Evolutionary conservation across 2,888 invertebrate genomes (phyloP), one percentile per base, ranked within the genome.

Genomic region (Zhuqinia jingwanae): DNA sequence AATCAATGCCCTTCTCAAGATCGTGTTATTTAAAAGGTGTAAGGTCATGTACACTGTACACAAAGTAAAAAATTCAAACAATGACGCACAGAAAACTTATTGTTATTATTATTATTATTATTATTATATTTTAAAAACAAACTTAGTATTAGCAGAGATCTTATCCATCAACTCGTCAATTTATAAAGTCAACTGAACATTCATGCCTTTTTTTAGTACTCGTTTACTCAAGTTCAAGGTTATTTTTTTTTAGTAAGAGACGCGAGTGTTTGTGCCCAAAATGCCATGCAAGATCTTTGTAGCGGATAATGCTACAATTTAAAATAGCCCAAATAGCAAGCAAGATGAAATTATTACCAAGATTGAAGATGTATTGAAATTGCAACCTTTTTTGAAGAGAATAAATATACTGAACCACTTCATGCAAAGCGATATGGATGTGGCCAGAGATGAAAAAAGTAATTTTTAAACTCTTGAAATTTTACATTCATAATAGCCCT

Each of bases 221-320:
- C n/a, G 15, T 13, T 13, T n/a, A 50, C 15, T 79, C 65, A 79
- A 65, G 65, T 79, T 79, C 79, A 79, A 79, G 79, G 79, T 68
- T 65, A 68, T 68, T n/a, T n/a, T n/a, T n/a, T n/a, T n/a, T 8
- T 10, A 25, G 20, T 42, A 20, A 68, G 42, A 20, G 36, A 45
- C 22, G n/a, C 45, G 11, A 36, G 36, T 36, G n/a, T n/a, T n/a
- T n/a, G 36, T 36, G 36, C 36, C 45, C 10, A 63, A 30, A 8
- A 63, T 8, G 27, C n/a, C 11, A 22, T 25, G 58, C 58, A 58
- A 10, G 58, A 22, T 20, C 17, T 63, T 2, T 20, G 56, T 58
- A n/a, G 42, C 42, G n/a, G 30, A 63, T 56, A 30, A 65, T 36
- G 25, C 20, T 60, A 11, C 60, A 10, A 22, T 60, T 60, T 60